A percentile compares a stretch with the other conserved stretches of the same genome.
These are phyloP conservation scores for Dascillus cervinus DNA, from an alignment of 2,888 invertebrate genomes.

Conservation along the genomic window DNA sequence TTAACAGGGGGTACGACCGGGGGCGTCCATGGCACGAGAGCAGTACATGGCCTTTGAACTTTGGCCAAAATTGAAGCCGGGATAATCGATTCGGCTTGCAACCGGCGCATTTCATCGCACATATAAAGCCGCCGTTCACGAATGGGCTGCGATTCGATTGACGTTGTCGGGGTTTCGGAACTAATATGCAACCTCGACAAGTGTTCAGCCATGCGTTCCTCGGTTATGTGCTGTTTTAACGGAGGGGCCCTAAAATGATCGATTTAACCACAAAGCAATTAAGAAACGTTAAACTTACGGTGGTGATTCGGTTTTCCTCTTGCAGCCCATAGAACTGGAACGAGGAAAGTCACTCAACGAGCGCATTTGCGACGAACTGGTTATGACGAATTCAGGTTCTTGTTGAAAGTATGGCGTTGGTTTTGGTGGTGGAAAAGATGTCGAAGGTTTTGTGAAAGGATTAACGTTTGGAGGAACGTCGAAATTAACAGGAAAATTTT, in stretches of 20 bases:
- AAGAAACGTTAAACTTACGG: slow-evolving; percentile 38
- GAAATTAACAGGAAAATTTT: too few relatives aligned
- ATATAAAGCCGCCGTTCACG: slow-evolving; percentile 45
- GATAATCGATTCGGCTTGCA: slow-evolving; percentile 57
- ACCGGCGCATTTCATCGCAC: slow-evolving; percentile 63
- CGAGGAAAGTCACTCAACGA: too few relatives aligned
- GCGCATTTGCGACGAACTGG: too few relatives aligned
- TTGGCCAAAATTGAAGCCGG: slow-evolving; percentile 58
- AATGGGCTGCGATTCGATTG: slow-evolving; percentile 28
- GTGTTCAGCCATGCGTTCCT: slow-evolving; percentile 78
- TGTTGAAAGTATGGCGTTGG: background rate
- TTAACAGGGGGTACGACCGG: slow-evolving; percentile 37
- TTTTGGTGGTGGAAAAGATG: background rate
- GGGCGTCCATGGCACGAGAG: slow-evolving; percentile 75
- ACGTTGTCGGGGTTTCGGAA: slow-evolving; percentile 32
- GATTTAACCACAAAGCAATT: too few relatives aligned
- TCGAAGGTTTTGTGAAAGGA: too few relatives aligned
- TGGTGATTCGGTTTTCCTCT: slow-evolving; percentile 37
- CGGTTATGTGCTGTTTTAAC: slow-evolving; percentile 69
- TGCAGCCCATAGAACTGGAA: slow-evolving; percentile 29
- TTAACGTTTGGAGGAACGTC: too few relatives aligned
- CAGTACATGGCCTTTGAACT: slow-evolving; percentile 66
- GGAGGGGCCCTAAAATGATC: slow-evolving; percentile 31
- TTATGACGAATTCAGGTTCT: too few relatives aligned
- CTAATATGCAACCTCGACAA: slow-evolving; percentile 67